Base-by-base conservation (phyloP, 2,888 invertebrate genomes). In the Cordilura impudica region DNA sequence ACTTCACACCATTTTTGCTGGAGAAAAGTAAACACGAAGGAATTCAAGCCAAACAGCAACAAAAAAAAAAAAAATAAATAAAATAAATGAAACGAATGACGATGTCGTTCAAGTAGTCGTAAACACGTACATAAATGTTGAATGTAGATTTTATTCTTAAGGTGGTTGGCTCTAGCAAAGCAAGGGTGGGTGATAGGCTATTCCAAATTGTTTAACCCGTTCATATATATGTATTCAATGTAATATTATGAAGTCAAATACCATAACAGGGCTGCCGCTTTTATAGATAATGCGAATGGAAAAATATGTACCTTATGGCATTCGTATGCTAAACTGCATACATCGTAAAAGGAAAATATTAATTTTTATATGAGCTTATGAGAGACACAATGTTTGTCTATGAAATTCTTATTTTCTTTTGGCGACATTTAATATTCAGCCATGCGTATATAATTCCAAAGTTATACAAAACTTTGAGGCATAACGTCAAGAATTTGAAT, bases 371-470 rank as follows among this genome's bases (percentile, higher is more conserved):
- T 39, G n/a, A 39, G 2, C n/a, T n/a, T 39, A n/a, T 12, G 31
- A 12, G 12, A 31, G 31, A 31, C 10, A 3, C 12, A 31, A 31
- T 31, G 14, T 53, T 47, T 45, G n/a, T 0, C 18, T 45, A 19
- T 18, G 7, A 7, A 26, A n/a, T 21, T 26, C 1, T n/a, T 49
- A 6, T 18, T 31, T 73, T n/a, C 39, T 29, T 66, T 65, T 65
- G 78, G 49, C 71, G 71, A 77, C 77, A 81, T 81, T 66, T 75
- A 47, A 31, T 67, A 81, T 77, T 71, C 74, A 81, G 61, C 73
- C 80, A 80, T 81, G 76, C 81, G 81, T 81, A 66, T 78, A 81
- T 81, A 81, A 81, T 81, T 81, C 69, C 14, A 77, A 65, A 69
- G 72, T 72, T 72, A 77, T 60, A 70, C 18, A 70, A 72, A 78